These are phyloP conservation scores for Caenorhabditis plicata DNA, from an alignment of 2,888 invertebrate species.

Conservation along the genomic window DNA sequence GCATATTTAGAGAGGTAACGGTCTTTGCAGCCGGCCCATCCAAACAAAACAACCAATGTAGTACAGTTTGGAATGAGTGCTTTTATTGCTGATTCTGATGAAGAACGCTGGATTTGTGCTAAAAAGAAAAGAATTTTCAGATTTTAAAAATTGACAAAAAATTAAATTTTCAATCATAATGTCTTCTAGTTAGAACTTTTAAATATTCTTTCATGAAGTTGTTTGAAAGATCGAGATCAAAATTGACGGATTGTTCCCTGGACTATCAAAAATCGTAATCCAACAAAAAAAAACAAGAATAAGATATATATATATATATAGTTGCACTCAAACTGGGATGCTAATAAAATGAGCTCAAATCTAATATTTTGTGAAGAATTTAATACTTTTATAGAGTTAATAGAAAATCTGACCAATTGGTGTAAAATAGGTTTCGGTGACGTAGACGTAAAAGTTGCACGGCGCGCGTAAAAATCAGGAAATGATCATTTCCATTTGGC, in stretches of 20 bases:
- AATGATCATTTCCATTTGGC: too few species aligned
- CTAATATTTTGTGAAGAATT: too few species aligned
- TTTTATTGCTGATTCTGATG: conserved; percentile 17
- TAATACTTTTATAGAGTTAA: too few species aligned
- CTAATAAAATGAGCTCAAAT: too few species aligned
- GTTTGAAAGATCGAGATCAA: background rate
- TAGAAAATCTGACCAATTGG: too few species aligned
- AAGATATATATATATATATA: too few species aligned
- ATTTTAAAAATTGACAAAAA: background rate
- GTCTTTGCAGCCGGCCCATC: conserved; percentile 81
- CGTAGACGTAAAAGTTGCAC: too few species aligned
- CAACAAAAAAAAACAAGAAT: too few species aligned
- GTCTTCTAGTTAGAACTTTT: background rate
- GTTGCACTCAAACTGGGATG: too few species aligned
- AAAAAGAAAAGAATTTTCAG: conserved; percentile 2
- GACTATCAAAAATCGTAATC: background rate
- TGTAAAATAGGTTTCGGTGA: too few species aligned
- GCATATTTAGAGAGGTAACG: conserved; percentile 79
- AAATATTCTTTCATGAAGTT: background rate
- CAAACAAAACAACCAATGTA: conserved; percentile 75
- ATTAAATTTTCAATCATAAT: background rate
- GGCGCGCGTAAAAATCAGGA: too few species aligned
- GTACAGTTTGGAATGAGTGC: conserved; percentile 17
- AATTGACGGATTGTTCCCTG: background rate
- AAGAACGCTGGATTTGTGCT: conserved; percentile 15